Evolutionary conservation across 1,140 invertebrate genomes (phyloP).

Genomic region (Drosophila trapezifrons): DNA sequence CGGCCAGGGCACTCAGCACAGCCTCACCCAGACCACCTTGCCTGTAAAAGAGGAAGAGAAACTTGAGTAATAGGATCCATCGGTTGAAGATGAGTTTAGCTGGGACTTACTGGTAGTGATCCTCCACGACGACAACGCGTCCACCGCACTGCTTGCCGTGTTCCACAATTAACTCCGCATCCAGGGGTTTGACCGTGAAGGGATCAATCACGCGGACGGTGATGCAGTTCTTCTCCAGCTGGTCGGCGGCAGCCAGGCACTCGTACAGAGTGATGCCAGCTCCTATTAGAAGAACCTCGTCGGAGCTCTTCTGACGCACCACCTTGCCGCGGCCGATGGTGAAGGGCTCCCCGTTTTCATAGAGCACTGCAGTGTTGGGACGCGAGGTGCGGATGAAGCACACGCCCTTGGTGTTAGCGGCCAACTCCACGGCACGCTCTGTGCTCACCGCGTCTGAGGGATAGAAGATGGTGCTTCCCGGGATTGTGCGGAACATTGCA

Average conservation of each 20-base stretch:
- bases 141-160: constrained; percentile 93
- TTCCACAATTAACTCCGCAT: constrained; percentile 90
- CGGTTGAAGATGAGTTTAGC: not conserved
- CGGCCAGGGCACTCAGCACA: constrained; percentile 91
- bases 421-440: constrained; percentile 97
- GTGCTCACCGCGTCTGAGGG: constrained; percentile 97
- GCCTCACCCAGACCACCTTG: constrained; percentile 98
- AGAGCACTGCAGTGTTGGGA: constrained; percentile 94
- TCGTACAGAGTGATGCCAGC: constrained; percentile 97
- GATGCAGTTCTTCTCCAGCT: constrained; percentile 89
- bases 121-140: constrained; percentile 96
- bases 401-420: constrained; percentile 97
- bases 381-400: constrained; percentile 98
- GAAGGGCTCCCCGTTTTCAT: constrained; percentile 94
- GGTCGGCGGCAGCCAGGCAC: constrained; percentile 93
- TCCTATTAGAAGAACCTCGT: constrained; percentile 94
- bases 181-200: constrained; percentile 98
- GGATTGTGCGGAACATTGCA: constrained; percentile 96
- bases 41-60: constrained; percentile 34
- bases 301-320: constrained; percentile 89
- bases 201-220: constrained; percentile 94
- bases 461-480: constrained; percentile 97
- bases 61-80: not conserved
- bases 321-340: constrained; percentile 92
- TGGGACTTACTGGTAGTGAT: constrained; percentile 94